phyloP scores from a whole-genome alignment of 2,113 vertebrate genomes.

The Cephalopterus ornatus region DNA sequence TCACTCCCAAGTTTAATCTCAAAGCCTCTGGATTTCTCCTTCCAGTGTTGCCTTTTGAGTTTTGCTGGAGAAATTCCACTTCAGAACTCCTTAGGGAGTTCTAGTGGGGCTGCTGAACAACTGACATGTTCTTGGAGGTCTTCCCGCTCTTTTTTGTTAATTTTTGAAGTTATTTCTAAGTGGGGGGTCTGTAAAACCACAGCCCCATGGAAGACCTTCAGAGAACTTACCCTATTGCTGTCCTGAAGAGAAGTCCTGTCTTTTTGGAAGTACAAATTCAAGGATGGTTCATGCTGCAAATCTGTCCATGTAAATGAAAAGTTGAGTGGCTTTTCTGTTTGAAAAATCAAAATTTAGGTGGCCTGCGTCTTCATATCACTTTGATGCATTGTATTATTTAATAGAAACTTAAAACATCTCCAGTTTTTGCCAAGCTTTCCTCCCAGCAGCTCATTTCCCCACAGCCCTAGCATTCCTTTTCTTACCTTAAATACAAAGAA shows the following conservation, averaged over 20 bases:
- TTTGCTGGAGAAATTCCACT: not conserved
- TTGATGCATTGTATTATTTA: not conserved
- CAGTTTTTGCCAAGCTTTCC: not conserved
- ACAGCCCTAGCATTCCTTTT: not conserved
- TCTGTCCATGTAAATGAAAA: not conserved
- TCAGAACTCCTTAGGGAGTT: not conserved
- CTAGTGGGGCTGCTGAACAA: not conserved
- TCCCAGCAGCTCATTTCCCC: not conserved
- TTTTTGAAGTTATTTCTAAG: not conserved
- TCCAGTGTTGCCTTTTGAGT: not conserved
- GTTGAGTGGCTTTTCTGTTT: not conserved
- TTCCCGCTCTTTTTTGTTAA: not conserved
- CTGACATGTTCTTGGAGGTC: not conserved
- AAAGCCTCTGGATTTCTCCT: not conserved
- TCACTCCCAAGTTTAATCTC: not conserved
- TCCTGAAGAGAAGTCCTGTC: not conserved
- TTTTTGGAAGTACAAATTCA: not conserved
- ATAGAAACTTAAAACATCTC: not conserved
- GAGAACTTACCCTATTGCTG: not conserved
- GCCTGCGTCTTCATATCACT: not conserved
- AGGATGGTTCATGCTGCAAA: not conserved
- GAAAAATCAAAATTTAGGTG: not conserved
- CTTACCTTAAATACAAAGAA: not conserved
- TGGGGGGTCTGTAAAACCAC: not conserved
- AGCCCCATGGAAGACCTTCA: not conserved